These are phyloP conservation scores for Eretmochelys imbricata DNA, from an alignment of 2,113 vertebrate genomes.

Conservation along the genomic window DNA sequence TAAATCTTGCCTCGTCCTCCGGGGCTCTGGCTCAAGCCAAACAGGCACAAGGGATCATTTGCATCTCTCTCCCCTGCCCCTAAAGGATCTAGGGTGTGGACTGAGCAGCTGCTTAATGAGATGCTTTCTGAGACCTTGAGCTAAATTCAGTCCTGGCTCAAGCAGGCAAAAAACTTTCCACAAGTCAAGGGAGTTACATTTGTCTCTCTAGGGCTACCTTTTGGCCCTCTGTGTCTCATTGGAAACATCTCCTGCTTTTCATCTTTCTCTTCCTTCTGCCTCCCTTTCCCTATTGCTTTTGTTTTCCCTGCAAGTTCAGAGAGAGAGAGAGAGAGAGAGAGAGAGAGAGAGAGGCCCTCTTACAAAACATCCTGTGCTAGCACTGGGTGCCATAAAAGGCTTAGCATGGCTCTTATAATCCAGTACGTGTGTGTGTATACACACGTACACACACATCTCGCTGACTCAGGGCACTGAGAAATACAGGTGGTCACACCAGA, in stretches of 20 bases:
- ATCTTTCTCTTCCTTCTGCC: not conserved
- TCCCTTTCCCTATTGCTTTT: not conserved
- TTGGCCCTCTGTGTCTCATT: no score
- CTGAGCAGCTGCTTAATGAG: not conserved
- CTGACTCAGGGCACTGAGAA: slow-evolving; percentile 2
- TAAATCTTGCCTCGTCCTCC: not conserved
- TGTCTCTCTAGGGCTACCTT: rapidly evolving
- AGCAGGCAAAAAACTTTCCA: not conserved
- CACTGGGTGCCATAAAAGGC: slow-evolving; percentile 68
- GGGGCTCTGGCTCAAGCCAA: not conserved
- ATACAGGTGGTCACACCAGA: slow-evolving; percentile 45
- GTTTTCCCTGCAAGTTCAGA: not conserved
- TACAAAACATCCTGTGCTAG: slow-evolving; percentile 44
- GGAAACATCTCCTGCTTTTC: rapidly evolving
- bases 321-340: not conserved
- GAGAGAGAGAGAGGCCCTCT: not conserved
- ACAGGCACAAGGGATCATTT: not conserved
- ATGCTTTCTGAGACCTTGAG: not conserved
- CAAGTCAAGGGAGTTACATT: rapidly evolving
- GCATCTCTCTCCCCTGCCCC: not conserved
- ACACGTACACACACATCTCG: not conserved
- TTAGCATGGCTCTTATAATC: not conserved
- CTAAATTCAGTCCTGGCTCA: not conserved
- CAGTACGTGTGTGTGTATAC: not conserved
- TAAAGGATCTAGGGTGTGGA: no score